These are phyloP conservation scores for Hippocampus abdominalis DNA, from an alignment of 2,113 vertebrate genomes.

Conservation along the genomic window DNA sequence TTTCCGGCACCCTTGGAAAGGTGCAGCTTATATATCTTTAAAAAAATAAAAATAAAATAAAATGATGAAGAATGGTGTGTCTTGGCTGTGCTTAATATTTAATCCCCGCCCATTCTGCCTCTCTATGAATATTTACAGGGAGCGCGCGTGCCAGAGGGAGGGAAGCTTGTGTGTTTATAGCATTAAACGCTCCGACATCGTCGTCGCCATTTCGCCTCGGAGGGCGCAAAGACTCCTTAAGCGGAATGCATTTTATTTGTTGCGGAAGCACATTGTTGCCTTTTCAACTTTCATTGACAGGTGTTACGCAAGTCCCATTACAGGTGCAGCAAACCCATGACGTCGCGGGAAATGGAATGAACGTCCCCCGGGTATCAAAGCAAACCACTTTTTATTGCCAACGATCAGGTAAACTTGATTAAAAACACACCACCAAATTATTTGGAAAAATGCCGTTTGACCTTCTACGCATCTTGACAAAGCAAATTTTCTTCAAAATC, in stretches of 20 bases:
- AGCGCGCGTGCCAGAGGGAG: conserved; percentile 65
- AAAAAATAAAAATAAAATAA: conserved; percentile 40
- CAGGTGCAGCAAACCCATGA: conserved; percentile 61
- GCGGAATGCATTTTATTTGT: conserved; percentile 60
- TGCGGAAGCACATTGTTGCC: conserved; percentile 55
- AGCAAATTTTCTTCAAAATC: no score
- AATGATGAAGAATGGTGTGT: conserved; percentile 46
- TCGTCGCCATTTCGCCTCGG: conserved; percentile 66
- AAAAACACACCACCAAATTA: no score
- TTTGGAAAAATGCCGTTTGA: no score
- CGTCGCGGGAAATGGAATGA: conserved; percentile 39
- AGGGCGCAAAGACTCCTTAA: conserved; percentile 61
- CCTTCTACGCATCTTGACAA: no score
- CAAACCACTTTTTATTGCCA: no score
- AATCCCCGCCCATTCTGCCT: conserved; percentile 61
- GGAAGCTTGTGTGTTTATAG: conserved; percentile 70
- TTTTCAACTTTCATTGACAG: conserved; percentile 65
- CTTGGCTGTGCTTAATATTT: conserved; percentile 73
- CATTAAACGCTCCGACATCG: conserved; percentile 70
- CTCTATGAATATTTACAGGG: conserved; percentile 77
- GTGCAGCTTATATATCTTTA: background rate
- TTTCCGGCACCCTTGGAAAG: background rate
- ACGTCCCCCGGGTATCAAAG: conserved; percentile 1
- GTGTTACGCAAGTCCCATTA: conserved; percentile 62
- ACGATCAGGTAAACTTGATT: no score